Percentiles rank a stretch among this genome's conserved stretches.
phyloP scores from a whole-genome alignment of 2,113 vertebrate genomes.

The Manacus vitellinus region DNA sequence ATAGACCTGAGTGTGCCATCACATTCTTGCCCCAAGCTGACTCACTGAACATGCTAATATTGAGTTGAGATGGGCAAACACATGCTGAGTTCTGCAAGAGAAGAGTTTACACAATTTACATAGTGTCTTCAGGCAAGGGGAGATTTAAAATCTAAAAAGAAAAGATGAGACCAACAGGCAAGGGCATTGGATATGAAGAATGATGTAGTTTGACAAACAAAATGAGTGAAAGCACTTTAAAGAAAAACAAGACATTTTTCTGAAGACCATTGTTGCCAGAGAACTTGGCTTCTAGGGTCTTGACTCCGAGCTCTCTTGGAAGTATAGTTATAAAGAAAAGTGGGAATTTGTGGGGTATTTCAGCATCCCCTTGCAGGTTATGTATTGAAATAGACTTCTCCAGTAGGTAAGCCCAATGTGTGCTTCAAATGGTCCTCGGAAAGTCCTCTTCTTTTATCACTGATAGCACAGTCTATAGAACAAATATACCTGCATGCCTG shows the following conservation, averaged over 20 bases:
- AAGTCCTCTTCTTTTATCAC: neutral
- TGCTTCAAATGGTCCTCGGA: neutral
- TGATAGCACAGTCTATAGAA: neutral
- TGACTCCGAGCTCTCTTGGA: neutral
- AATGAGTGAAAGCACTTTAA: neutral
- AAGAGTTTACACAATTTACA: neutral
- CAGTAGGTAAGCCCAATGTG: neutral
- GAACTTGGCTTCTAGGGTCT: neutral
- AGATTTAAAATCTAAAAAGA: neutral
- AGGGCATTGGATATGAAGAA: neutral
- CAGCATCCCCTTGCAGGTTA: neutral
- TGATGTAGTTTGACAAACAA: neutral
- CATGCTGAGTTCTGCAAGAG: neutral
- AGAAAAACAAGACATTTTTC: neutral
- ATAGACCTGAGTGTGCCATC: neutral
- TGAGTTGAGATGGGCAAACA: neutral
- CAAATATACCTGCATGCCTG: accelerated
- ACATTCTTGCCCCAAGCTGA: neutral
- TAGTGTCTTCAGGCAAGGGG: neutral
- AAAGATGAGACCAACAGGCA: neutral
- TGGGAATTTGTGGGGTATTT: neutral
- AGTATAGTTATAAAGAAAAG: neutral
- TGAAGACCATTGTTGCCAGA: neutral
- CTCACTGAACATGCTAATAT: neutral
- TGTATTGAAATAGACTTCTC: neutral